These are phyloP conservation scores for Tetrax tetrax DNA, from an alignment of 2,113 vertebrate genomes.

Conservation along the genomic window DNA sequence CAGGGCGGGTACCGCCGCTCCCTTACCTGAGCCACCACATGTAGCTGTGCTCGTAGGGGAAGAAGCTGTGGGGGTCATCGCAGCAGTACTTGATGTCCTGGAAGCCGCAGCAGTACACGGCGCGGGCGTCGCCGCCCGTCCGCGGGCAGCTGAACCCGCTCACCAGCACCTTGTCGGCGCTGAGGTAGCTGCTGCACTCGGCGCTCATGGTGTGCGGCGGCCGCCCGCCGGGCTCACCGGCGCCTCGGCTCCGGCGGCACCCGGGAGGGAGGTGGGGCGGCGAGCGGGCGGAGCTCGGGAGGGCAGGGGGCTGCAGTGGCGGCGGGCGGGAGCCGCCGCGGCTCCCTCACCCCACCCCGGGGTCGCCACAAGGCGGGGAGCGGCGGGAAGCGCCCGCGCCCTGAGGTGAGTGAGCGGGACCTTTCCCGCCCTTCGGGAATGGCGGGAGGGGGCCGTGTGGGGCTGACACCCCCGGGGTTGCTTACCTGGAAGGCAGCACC, in stretches of 20 bases:
- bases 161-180: conserved; percentile 77
- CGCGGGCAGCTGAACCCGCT: conserved; percentile 86
- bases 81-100: conserved; percentile 93
- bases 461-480: rapidly evolving
- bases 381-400: background rate
- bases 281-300: background rate
- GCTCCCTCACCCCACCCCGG: background rate
- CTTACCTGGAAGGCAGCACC: rapidly evolving
- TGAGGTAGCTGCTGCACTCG: conserved; percentile 85
- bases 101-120: conserved; percentile 90
- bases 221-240: background rate
- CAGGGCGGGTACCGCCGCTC: background rate
- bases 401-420: background rate
- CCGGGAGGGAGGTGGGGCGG: background rate
- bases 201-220: conserved; percentile 79
- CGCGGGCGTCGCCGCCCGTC: conserved; percentile 76
- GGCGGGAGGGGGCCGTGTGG: background rate
- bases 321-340: background rate
- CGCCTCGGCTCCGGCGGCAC: background rate
- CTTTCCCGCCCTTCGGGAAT: background rate
- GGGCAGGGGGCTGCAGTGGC: background rate
- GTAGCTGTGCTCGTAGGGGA: conserved; percentile 90
- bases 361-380: background rate
- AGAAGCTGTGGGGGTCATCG: conserved; percentile 91
- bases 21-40: conserved; percentile 94